Conservation (phyloP, 1,140 invertebrate species). For the Drosophila saltans region DNA sequence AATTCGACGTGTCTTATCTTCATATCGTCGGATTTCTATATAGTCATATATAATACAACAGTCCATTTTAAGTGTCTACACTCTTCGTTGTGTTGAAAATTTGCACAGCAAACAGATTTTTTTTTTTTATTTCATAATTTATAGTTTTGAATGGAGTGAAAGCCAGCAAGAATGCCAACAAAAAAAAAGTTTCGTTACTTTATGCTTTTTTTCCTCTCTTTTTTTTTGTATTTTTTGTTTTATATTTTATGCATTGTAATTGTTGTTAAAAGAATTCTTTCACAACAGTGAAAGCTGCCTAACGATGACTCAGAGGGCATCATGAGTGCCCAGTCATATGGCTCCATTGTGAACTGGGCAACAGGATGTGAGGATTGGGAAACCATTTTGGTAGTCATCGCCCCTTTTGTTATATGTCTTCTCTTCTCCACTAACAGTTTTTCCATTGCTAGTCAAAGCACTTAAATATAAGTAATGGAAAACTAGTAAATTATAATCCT, state of each 20-base stretch:
- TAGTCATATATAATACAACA: no score
- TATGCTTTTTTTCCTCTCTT: not conserved
- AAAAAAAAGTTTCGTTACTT: not conserved
- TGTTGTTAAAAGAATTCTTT: constrained; percentile 28
- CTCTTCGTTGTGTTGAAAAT: not conserved
- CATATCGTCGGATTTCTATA: no score
- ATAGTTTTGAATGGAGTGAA: constrained; percentile 48
- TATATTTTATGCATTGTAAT: constrained; percentile 69
- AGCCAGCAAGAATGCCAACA: constrained; percentile 33
- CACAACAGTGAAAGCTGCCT: constrained; percentile 51
- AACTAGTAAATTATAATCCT: constrained; percentile 5
- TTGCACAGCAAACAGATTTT: not conserved
- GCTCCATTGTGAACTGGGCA: not conserved
- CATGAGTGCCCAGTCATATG: constrained; percentile 10
- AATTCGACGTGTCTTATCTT: no score
- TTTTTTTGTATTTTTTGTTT: no score
- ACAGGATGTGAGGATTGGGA: constrained; percentile 8
- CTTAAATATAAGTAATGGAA: not conserved
- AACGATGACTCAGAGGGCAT: constrained; percentile 55
- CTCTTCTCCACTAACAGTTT: not conserved
- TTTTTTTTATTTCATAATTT: constrained; percentile 49
- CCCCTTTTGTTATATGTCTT: not conserved
- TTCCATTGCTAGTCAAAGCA: not conserved
- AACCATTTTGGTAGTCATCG: constrained; percentile 9
- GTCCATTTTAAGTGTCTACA: not conserved